Evolutionary conservation across 2,888 invertebrate genomes (phyloP).

Genomic region (Sinotaia quadrata): DNA sequence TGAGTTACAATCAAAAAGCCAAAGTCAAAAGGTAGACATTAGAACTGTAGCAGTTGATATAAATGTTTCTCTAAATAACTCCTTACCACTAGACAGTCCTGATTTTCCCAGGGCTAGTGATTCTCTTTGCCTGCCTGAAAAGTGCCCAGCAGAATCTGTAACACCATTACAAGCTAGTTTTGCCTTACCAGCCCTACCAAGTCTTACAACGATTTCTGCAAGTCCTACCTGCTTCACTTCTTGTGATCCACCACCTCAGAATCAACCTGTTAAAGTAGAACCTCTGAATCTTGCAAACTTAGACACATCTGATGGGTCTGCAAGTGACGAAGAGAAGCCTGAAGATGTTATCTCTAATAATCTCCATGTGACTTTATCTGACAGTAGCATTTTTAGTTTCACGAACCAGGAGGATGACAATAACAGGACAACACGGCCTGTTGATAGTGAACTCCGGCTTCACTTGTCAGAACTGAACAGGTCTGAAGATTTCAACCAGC

Average conservation of each 20-base stretch:
- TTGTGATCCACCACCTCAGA: not conserved
- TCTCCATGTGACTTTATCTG: conserved; percentile 49
- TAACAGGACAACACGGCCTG: conserved; percentile 30
- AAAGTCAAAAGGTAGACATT: no score
- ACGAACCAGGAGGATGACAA: conserved; percentile 7
- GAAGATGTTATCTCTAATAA: conserved; percentile 25
- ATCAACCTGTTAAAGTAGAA: conserved; percentile 43
- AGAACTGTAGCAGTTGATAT: no score
- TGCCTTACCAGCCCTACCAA: no score
- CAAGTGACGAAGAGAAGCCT: conserved; percentile 20
- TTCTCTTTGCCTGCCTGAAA: not conserved
- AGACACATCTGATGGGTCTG: conserved; percentile 45
- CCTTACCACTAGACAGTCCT: not conserved
- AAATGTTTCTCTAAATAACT: not conserved
- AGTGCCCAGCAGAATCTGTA: no score
- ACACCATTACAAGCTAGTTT: no score
- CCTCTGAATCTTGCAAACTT: conserved; percentile 55
- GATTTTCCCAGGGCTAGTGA: conserved; percentile 1
- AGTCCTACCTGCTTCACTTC: no score
- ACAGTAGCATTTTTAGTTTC: conserved; percentile 56
- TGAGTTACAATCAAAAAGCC: no score
- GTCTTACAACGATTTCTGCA: no score
- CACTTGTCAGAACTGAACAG: conserved; percentile 59
- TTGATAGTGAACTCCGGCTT: conserved; percentile 59
- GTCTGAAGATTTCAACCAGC: conserved; percentile 53